These are phyloP conservation scores for Sylvia borin DNA, from an alignment of 2,797 vertebrate species.

Conservation along the genomic window DNA sequence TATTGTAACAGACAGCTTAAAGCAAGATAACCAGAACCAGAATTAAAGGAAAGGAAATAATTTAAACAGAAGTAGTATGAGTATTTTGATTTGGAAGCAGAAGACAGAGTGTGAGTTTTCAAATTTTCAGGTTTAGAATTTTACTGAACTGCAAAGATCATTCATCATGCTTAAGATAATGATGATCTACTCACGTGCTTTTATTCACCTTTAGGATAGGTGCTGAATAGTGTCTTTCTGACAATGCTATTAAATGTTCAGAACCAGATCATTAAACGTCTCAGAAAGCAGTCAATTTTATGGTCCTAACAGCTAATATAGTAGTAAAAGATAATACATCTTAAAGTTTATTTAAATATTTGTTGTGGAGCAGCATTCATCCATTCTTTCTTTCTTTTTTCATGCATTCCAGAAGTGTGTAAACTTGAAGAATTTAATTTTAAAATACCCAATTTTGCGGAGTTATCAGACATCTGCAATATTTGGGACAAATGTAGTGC, in stretches of 20 bases:
- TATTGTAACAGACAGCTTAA: not conserved
- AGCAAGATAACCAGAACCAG: not conserved
- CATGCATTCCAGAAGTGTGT: not conserved
- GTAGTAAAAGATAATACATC: not conserved
- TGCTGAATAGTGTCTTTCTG: not conserved
- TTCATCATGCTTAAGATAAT: not conserved
- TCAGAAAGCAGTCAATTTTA: not conserved
- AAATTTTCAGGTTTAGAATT: not conserved
- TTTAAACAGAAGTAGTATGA: not conserved
- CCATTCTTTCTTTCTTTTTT: not conserved
- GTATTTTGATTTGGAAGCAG: not conserved
- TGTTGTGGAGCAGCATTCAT: not conserved
- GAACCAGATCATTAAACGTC: not conserved
- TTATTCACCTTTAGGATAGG: constrained; percentile 11
- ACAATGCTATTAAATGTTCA: not conserved
- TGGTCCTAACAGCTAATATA: not conserved
- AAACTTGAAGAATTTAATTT: not conserved
- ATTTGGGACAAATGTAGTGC: not conserved
- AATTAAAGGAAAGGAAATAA: not conserved
- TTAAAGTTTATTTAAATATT: not conserved
- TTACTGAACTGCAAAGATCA: not conserved
- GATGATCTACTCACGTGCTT: not conserved
- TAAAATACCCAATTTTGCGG: not conserved
- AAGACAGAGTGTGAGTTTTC: not conserved
- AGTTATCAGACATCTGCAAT: not conserved